Base-by-base conservation (phyloP, 2,113 vertebrate genomes). In the Elaphurus davidianus region DNA sequence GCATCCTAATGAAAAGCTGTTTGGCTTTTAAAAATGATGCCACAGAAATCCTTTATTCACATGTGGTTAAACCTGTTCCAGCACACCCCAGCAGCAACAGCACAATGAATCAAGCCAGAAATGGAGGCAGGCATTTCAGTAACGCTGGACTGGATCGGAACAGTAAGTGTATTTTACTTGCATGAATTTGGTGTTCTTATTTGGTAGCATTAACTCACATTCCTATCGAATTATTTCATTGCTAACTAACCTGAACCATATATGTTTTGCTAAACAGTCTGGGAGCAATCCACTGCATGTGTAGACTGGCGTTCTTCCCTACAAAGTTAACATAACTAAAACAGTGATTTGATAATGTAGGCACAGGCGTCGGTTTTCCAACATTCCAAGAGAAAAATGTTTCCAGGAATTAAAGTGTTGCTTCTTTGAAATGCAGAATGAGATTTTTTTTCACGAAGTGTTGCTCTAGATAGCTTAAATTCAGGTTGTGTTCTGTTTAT, bases 1-100 rank as follows among this genome's bases (percentile, higher is more conserved):
- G 99, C 98, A 89, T 99, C 98, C 99, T 99, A 59, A 98, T 99
- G 94, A 99, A 98, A 99, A 99, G 99, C 98, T 99, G 99, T 98
- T 99, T 98, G 92, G 98, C 99, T 98, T 99, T 99, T 97, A 99
- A 99, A 98, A 99, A 99, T 96, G 99, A 99, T 98, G 99, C 99
- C 54, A 99, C 99, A 43, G 99, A 99, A 99, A 99, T 99, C 85
- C 99, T 99, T 84, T 99, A 99, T 96, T 98, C 99, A 0, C 99
- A 99, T 90, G 99, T 99, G 62, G 99, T 98, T 87, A 98, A 99
- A 95, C 99, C 99, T 78, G 98, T 98, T 25, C 98, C 98, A 64
- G 99, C 99, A 98, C 98, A 98, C 82, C 98, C 99, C 16, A 98
- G 98, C 98, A 99, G 98, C 99, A 99, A 99, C 87, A 99, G 99